Evolutionary conservation across 1,140 invertebrate genomes (phyloP).

Genomic region (Octopus bimaculoides): DNA sequence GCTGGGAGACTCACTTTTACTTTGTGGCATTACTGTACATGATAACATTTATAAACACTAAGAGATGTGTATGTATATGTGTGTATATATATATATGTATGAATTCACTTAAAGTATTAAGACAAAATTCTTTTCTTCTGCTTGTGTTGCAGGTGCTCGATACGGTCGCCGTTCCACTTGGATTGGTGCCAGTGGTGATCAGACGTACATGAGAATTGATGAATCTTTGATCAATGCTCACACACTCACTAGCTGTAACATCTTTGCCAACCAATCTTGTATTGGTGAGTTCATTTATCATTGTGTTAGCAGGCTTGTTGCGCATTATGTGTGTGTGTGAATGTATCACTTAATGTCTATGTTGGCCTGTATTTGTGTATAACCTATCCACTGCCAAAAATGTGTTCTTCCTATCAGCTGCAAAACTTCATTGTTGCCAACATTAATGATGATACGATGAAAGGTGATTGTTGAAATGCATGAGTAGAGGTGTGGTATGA

Average conservation of each 20-base stretch:
- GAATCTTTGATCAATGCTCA: constrained; percentile 87
- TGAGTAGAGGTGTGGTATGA: too few relatives aligned
- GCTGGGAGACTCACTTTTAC: too few relatives aligned
- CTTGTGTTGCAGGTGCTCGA: constrained; percentile 58
- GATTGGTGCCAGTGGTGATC: constrained; percentile 90
- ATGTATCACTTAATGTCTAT: too few relatives aligned
- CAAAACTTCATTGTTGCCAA: too few relatives aligned
- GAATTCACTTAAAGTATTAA: background rate
- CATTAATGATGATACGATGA: too few relatives aligned
- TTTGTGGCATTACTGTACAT: too few relatives aligned
- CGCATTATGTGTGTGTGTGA: too few relatives aligned
- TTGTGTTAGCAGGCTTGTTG: background rate
- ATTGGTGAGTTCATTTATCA: constrained; percentile 67
- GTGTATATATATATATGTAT: background rate
- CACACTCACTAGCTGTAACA: constrained; percentile 78
- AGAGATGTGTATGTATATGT: background rate
- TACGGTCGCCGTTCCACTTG: constrained; percentile 79
- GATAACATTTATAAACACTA: too few relatives aligned
- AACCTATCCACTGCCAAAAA: too few relatives aligned
- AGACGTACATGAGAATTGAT: constrained; percentile 92
- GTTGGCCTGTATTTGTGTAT: too few relatives aligned
- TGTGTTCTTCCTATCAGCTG: too few relatives aligned
- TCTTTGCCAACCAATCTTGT: constrained; percentile 82
- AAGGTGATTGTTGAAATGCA: too few relatives aligned
- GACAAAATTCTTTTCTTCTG: background rate